A percentile compares a stretch with the other conserved stretches of the same genome.
Evolutionary conservation across 2,113 vertebrate species (phyloP).

Genomic region (Dipodomys stephensi): DNA sequence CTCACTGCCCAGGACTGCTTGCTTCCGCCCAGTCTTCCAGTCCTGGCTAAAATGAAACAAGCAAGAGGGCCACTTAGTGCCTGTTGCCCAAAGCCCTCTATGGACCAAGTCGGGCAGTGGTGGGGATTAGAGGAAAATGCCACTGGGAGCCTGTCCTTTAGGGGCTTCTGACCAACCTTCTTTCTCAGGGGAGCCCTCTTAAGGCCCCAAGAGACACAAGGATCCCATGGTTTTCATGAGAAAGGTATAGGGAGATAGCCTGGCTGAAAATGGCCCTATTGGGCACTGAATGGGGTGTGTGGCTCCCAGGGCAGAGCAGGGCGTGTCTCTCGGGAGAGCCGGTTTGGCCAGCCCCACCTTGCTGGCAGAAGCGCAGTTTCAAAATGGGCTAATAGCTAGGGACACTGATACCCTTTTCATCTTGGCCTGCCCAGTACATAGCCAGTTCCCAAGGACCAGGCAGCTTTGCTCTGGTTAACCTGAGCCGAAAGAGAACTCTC

Average conservation of each 20-base stretch:
- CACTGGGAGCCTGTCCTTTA: accelerated
- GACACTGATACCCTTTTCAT: constrained; percentile 70
- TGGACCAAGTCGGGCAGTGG: not conserved
- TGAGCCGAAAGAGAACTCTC: not conserved
- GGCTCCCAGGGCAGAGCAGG: constrained; percentile 34
- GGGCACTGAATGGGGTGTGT: not conserved
- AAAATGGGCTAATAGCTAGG: constrained; percentile 65
- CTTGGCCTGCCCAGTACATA: not conserved
- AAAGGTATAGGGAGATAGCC: not conserved
- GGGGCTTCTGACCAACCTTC: no score
- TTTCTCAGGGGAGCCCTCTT: not conserved
- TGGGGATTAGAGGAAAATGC: no score
- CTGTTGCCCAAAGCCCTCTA: not conserved
- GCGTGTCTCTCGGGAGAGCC: constrained; percentile 48
- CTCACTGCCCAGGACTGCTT: not conserved
- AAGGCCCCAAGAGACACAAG: accelerated
- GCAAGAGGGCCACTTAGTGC: not conserved
- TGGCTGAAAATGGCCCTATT: not conserved
- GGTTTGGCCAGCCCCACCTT: constrained; percentile 63
- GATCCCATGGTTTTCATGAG: not conserved
- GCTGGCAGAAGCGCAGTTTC: constrained; percentile 67
- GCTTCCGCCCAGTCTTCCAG: no score
- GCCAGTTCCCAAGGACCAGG: not conserved
- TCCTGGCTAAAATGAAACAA: not conserved
- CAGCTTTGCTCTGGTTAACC: not conserved